Evolutionary conservation across 2,888 invertebrate species (phyloP).

Genomic region (Zaprionus lineosus): DNA sequence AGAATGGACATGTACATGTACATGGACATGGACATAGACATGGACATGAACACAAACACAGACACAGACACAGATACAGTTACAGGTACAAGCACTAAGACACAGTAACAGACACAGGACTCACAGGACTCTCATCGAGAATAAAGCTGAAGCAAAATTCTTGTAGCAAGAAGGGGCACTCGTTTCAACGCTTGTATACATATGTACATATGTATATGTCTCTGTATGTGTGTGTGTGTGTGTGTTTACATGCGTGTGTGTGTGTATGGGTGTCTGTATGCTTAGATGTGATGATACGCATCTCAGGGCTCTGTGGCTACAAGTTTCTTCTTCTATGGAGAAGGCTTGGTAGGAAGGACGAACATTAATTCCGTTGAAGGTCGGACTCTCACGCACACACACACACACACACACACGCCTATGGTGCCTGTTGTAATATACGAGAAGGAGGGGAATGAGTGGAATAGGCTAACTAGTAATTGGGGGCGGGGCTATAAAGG

Average conservation of each 20-base stretch:
- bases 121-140: background rate
- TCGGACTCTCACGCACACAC: slow-evolving; percentile 16
- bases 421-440: slow-evolving; percentile 38
- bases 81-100: slow-evolving; percentile 15
- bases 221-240: slow-evolving; percentile 10
- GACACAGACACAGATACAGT: too few species aligned
- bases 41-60: slow-evolving; percentile 15
- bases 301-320: slow-evolving; percentile 33
- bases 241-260: slow-evolving; percentile 35
- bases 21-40: slow-evolving; percentile 13
- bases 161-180: slow-evolving; percentile 1
- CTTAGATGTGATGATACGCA: slow-evolving; percentile 54
- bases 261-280: slow-evolving; percentile 45
- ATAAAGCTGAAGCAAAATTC: slow-evolving; percentile 5
- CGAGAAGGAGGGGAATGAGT: too few species aligned
- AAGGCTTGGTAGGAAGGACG: slow-evolving; percentile 26
- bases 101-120: slow-evolving; percentile 21
- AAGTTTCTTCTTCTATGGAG: slow-evolving; percentile 8
- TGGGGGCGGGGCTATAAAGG: slow-evolving; percentile 1
- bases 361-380: slow-evolving; percentile 62
- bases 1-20: slow-evolving; percentile 17
- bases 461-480: background rate
- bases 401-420: slow-evolving; percentile 11
- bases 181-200: slow-evolving; percentile 7
- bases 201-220: slow-evolving; percentile 17